Conservation (phyloP, 2,797 vertebrate species). For the Cossypha dichroa region DNA sequence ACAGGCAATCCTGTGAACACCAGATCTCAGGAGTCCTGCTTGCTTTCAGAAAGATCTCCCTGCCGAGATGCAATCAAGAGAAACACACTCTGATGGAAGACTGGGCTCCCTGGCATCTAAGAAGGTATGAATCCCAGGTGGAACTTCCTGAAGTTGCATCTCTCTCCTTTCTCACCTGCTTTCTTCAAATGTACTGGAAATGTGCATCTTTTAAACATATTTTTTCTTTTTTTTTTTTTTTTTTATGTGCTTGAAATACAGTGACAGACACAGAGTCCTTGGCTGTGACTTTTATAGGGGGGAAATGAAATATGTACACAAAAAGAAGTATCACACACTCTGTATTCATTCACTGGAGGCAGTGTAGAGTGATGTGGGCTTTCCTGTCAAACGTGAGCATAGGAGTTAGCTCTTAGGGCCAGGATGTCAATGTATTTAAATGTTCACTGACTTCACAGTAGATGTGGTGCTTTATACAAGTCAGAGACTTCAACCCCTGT, state of each 20-base stretch:
- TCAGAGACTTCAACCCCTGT: background rate
- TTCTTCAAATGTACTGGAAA: background rate
- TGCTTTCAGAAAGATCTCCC: background rate
- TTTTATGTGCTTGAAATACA: background rate
- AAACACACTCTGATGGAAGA: background rate
- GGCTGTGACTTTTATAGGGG: background rate
- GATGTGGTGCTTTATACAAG: background rate
- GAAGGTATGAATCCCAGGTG: background rate
- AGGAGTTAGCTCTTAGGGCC: background rate
- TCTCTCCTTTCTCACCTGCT: background rate
- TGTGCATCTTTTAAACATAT: background rate
- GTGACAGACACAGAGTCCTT: background rate
- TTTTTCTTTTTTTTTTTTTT: background rate
- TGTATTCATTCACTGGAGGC: background rate
- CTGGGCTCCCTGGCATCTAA: background rate
- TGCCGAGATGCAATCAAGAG: background rate
- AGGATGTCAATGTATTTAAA: background rate
- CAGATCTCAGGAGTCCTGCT: background rate
- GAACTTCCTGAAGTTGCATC: background rate
- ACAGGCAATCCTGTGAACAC: background rate
- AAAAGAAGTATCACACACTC: background rate
- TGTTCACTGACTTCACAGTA: background rate
- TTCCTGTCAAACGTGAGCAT: background rate
- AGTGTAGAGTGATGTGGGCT: background rate
- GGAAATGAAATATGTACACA: background rate